Evolutionary conservation across 2,888 invertebrate species (phyloP).

Genomic region (Drosophila longiperda): DNA sequence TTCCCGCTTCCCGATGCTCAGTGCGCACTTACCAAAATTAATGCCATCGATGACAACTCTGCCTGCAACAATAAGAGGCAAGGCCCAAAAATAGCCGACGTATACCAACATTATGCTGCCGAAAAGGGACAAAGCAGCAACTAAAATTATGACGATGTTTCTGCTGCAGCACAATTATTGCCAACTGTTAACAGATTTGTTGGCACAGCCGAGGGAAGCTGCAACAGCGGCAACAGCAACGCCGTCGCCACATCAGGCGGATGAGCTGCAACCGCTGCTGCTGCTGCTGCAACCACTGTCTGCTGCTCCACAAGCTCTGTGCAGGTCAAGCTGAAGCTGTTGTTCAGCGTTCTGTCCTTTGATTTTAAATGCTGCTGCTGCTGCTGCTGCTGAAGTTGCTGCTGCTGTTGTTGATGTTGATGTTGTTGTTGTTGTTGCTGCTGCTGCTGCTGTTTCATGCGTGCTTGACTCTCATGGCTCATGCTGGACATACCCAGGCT

Average conservation of each 20-base stretch:
- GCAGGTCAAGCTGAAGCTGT: conserved; percentile 52
- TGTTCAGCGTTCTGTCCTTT: conserved; percentile 48
- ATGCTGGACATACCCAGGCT: conserved; percentile 81
- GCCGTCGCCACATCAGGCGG: neutral
- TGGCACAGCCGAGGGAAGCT: conserved; percentile 48
- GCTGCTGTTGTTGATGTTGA: conserved; percentile 62
- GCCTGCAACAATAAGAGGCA: conserved; percentile 72
- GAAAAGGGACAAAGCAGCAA: conserved; percentile 71
- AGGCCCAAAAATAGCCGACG: conserved; percentile 57
- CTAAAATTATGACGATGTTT: conserved; percentile 75
- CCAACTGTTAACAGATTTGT: conserved; percentile 85
- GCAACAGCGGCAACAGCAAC: conserved; percentile 9
- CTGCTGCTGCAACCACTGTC: conserved; percentile 34
- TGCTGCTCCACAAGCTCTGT: conserved; percentile 60
- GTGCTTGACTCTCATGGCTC: conserved; percentile 84
- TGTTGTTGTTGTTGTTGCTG: conserved; percentile 69
- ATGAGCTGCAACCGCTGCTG: conserved; percentile 20
- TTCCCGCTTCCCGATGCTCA: conserved; percentile 1
- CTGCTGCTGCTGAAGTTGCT: conserved; percentile 45
- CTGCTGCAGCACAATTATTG: conserved; percentile 82
- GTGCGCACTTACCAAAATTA: conserved; percentile 64
- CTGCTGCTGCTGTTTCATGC: conserved; percentile 82
- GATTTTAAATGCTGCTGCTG: conserved; percentile 49
- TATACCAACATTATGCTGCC: conserved; percentile 53
- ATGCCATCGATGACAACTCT: conserved; percentile 81